Percentiles rank a stretch among this genome's conserved stretches.
phyloP scores from a whole-genome alignment of 2,797 vertebrate genomes.

The Telmatherina bonti region DNA sequence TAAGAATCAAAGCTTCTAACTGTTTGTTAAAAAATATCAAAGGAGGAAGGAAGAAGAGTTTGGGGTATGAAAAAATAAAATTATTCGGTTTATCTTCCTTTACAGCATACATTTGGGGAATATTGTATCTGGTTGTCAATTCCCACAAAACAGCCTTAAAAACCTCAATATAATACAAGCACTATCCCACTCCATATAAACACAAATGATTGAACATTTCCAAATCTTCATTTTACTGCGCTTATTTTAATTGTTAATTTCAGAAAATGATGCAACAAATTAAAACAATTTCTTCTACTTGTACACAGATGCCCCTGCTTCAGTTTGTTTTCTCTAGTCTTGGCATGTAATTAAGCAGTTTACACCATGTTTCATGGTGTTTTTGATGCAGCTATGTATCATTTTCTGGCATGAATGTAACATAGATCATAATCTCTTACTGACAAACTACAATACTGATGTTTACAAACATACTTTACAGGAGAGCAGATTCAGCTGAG shows the following conservation, averaged over 20 bases:
- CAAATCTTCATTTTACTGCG: neutral
- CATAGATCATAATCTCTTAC: slow-evolving; percentile 23
- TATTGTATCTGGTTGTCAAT: slow-evolving; percentile 12
- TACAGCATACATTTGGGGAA: neutral
- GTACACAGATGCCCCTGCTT: slow-evolving; percentile 20
- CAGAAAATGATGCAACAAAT: slow-evolving; percentile 44
- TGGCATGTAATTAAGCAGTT: slow-evolving; percentile 64
- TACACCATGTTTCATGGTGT: slow-evolving; percentile 48
- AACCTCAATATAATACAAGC: slow-evolving; percentile 2
- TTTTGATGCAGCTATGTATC: slow-evolving; percentile 42
- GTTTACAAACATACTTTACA: slow-evolving; percentile 66
- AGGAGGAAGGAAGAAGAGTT: slow-evolving; percentile 67
- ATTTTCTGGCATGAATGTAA: slow-evolving; percentile 26
- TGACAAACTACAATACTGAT: slow-evolving; percentile 51
- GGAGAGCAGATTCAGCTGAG: slow-evolving; percentile 54
- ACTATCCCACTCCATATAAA: neutral
- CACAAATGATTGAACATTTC: slow-evolving; percentile 2
- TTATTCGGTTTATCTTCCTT: neutral
- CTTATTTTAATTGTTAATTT: slow-evolving; percentile 40
- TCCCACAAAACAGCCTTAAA: slow-evolving; percentile 7
- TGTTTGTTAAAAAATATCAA: slow-evolving; percentile 75
- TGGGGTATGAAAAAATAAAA: slow-evolving; percentile 42
- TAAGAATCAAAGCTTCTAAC: slow-evolving; percentile 72
- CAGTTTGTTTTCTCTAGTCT: slow-evolving; percentile 41
- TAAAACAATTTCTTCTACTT: slow-evolving; percentile 32